Percentiles rank a stretch among this genome's conserved stretches.
Evolutionary conservation across 2,797 vertebrate species (phyloP).

Genomic region (Tadarida brasiliensis): DNA sequence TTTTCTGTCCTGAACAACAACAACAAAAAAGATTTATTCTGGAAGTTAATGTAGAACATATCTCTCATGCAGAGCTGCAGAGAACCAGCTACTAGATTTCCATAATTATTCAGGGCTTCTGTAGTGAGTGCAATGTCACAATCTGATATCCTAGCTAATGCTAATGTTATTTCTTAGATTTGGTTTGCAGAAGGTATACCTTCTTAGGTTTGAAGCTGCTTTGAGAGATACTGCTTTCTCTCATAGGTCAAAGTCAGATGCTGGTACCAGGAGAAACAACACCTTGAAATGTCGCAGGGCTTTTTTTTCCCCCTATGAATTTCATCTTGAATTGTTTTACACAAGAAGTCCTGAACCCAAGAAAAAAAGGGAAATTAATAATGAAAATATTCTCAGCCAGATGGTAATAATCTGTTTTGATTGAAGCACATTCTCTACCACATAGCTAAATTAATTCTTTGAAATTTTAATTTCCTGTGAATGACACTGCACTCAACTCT

Average conservation of each 20-base stretch:
- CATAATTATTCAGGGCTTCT: neutral
- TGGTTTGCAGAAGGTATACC: neutral
- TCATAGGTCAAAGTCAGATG: slow-evolving; percentile 40
- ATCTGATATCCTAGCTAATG: neutral
- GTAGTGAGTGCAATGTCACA: neutral
- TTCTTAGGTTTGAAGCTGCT: slow-evolving; percentile 45
- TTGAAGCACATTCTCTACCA: slow-evolving; percentile 54
- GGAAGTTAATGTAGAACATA: neutral
- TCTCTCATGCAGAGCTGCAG: neutral
- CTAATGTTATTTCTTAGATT: slow-evolving; percentile 42
- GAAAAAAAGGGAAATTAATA: slow-evolving; percentile 8
- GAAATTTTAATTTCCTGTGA: slow-evolving; percentile 76
- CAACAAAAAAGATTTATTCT: slow-evolving; percentile 39
- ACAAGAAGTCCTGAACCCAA: slow-evolving; percentile 33
- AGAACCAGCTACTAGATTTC: neutral
- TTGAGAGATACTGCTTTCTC: neutral
- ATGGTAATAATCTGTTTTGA: slow-evolving; percentile 58
- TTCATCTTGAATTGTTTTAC: slow-evolving; percentile 60
- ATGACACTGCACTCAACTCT: slow-evolving; percentile 33
- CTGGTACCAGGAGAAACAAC: slow-evolving; percentile 16
- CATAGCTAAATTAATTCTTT: slow-evolving; percentile 70
- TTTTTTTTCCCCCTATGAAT: neutral
- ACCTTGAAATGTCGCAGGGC: neutral
- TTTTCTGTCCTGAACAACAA: slow-evolving; percentile 1
- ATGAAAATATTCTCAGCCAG: slow-evolving; percentile 51